phyloP scores from a whole-genome alignment of 2,888 invertebrate genomes.

The Cephus pygmeus region DNA sequence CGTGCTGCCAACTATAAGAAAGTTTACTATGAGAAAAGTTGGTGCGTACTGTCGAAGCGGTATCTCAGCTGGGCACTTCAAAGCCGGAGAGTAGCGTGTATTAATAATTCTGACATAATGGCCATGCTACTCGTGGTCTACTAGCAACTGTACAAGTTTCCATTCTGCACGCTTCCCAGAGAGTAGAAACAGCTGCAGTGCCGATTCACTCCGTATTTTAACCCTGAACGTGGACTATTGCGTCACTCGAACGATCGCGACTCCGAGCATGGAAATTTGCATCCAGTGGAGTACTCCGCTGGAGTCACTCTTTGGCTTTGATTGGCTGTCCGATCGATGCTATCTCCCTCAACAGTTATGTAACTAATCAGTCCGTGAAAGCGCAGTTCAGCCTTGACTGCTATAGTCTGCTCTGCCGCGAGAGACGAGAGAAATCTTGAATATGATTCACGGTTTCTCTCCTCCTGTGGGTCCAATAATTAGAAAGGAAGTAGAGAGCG shows the following conservation, averaged over 20 bases:
- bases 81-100: neutral
- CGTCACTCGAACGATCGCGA: neutral
- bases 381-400: neutral
- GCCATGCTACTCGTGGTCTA: neutral
- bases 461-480: no score
- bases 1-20: neutral
- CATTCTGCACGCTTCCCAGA: neutral
- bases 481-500: no score
- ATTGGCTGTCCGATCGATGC: neutral
- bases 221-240: neutral
- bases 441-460: no score
- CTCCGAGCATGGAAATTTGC: neutral
- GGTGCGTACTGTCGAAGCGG: neutral
- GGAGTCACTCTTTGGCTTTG: neutral
- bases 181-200: neutral
- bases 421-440: neutral
- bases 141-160: neutral
- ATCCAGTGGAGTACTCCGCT: neutral
- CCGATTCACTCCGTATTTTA: neutral
- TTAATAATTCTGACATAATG: constrained; percentile 5
- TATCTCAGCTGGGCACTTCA: neutral
- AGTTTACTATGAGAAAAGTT: neutral
- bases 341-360: neutral
- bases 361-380: constrained; percentile 2
- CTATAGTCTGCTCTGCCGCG: neutral